A percentile compares a stretch with the other conserved stretches of the same genome.
These are phyloP conservation scores for Neomonachus schauinslandi DNA, from an alignment of 2,113 vertebrate genomes.

Conservation along the genomic window DNA sequence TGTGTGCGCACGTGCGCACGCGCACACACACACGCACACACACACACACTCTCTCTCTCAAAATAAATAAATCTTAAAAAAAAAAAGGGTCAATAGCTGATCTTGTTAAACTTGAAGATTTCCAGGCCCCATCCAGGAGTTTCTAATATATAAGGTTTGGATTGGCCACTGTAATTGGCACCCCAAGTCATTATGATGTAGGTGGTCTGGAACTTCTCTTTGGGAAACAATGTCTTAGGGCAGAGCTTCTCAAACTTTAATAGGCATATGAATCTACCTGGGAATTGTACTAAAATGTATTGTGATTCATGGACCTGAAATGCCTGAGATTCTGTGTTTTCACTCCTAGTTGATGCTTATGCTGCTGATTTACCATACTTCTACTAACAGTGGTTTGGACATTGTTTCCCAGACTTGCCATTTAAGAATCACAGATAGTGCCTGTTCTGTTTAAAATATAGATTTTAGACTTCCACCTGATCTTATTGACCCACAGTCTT, in stretches of 20 bases:
- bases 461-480: neutral
- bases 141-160: neutral
- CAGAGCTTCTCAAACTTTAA: neutral
- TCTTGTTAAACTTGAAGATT: constrained; percentile 24
- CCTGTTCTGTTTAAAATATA: neutral
- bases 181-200: neutral
- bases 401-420: neutral
- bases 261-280: neutral
- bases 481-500: neutral
- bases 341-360: neutral
- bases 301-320: neutral
- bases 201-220: neutral
- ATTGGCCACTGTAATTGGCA: neutral
- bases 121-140: neutral
- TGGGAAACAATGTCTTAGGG: neutral
- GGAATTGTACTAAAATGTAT: neutral
- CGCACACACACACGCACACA: too few species aligned
- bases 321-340: neutral
- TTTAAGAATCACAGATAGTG: neutral
- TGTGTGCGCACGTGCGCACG: too few species aligned
- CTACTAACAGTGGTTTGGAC: neutral
- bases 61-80: neutral
- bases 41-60: neutral
- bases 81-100: neutral
- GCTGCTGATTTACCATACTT: neutral